A percentile compares a stretch with the other conserved stretches of the same genome.
These are phyloP conservation scores for Acropora tenuis DNA, from an alignment of 64 coral and sea anemone species.

Conservation along the genomic window DNA sequence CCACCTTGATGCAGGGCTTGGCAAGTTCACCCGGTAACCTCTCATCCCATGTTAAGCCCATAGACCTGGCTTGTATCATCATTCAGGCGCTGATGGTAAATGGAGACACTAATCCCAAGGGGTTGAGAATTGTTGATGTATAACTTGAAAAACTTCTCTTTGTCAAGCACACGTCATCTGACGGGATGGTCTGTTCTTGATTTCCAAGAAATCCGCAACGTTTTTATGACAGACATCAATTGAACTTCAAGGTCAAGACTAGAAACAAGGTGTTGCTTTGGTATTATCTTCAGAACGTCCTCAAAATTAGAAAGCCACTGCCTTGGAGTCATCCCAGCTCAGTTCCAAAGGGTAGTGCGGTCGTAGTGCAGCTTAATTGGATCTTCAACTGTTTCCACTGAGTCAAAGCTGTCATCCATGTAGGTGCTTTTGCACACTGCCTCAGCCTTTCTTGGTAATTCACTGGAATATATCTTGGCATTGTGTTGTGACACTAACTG, in stretches of 20 bases:
- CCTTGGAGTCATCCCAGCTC: slow-evolving; percentile 55
- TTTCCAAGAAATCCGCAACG: not conserved
- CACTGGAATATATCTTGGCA: slow-evolving; percentile 25
- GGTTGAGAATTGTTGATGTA: slow-evolving; percentile 42
- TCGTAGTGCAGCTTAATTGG: slow-evolving; percentile 39
- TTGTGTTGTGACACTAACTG: slow-evolving; percentile 32
- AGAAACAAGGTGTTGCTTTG: not conserved
- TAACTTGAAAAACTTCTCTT: slow-evolving; percentile 31
- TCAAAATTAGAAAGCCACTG: slow-evolving; percentile 61
- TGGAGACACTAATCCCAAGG: slow-evolving; percentile 56
- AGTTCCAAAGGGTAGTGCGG: slow-evolving; percentile 12
- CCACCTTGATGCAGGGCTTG: slow-evolving; percentile 10
- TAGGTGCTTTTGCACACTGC: not conserved
- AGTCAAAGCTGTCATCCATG: not conserved
- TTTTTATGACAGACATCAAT: not conserved
- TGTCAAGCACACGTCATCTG: not conserved
- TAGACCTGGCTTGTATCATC: slow-evolving; percentile 32
- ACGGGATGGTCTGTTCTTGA: not conserved
- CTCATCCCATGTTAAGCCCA: not conserved
- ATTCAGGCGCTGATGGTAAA: slow-evolving; percentile 53
- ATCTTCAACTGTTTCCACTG: slow-evolving; percentile 18
- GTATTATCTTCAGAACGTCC: slow-evolving; percentile 5
- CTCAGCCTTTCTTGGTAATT: slow-evolving; percentile 26
- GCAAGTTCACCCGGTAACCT: slow-evolving; percentile 1
- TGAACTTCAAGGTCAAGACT: no score